These are phyloP conservation scores for Gryllus bimaculatus DNA, from an alignment of 1,140 invertebrate species.

Conservation along the genomic window DNA sequence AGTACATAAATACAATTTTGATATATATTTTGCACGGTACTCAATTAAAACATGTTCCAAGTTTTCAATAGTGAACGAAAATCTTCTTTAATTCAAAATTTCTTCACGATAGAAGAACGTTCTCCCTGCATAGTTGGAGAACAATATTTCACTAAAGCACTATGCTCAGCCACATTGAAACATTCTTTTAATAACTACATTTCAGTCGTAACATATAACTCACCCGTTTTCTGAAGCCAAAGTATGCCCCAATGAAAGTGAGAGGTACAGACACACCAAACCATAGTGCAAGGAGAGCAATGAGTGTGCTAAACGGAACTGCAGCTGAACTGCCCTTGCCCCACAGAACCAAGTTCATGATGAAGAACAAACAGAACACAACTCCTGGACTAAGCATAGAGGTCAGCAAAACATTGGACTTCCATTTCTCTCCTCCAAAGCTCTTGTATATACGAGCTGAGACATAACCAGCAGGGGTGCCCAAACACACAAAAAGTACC, in stretches of 20 bases:
- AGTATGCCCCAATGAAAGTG: slow-evolving; percentile 95
- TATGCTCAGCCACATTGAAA: too few relatives aligned
- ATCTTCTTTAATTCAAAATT: too few relatives aligned
- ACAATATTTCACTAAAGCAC: too few relatives aligned
- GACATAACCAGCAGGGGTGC: slow-evolving; percentile 90
- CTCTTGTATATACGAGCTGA: slow-evolving; percentile 96
- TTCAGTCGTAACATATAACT: slow-evolving; percentile 30
- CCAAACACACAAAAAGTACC: slow-evolving; percentile 89
- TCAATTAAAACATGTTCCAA: too few relatives aligned
- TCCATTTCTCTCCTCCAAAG: slow-evolving; percentile 97
- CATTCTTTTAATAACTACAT: too few relatives aligned
- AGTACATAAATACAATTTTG: too few relatives aligned
- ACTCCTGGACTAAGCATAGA: slow-evolving; percentile 91
- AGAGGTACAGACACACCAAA: slow-evolving; percentile 96
- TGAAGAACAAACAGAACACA: slow-evolving; percentile 90
- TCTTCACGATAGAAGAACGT: too few relatives aligned
- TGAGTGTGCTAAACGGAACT: slow-evolving; percentile 93
- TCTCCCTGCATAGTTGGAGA: too few relatives aligned
- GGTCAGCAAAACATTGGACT: slow-evolving; percentile 92
- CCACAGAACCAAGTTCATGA: slow-evolving; percentile 95
- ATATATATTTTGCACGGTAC: too few relatives aligned
- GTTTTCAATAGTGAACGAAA: too few relatives aligned
- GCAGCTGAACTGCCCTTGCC: slow-evolving; percentile 89
- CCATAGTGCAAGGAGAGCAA: slow-evolving; percentile 93
- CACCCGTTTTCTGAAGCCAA: slow-evolving; percentile 94